These are phyloP conservation scores for Acanthoscelides obtectus DNA, from an alignment of 2,888 invertebrate species.

Conservation along the genomic window DNA sequence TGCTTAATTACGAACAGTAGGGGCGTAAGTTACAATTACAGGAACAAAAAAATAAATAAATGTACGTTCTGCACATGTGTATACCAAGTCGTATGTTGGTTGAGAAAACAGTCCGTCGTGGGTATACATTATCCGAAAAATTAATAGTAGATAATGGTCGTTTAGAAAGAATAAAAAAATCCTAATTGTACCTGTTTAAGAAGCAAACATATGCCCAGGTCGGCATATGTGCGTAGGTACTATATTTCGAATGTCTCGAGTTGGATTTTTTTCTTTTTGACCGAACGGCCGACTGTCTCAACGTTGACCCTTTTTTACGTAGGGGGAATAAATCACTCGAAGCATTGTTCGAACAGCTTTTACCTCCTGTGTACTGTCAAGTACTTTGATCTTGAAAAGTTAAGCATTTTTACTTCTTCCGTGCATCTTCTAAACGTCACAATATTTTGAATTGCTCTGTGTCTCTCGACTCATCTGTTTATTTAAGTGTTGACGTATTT, in stretches of 20 bases:
- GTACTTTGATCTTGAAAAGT: neutral
- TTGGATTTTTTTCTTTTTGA: neutral
- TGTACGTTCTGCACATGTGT: neutral
- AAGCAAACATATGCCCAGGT: slow-evolving; percentile 30
- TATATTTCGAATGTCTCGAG: slow-evolving; percentile 8
- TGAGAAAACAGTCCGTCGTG: slow-evolving; percentile 2
- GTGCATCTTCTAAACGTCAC: too few relatives aligned
- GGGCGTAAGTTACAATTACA: neutral
- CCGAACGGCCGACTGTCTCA: neutral
- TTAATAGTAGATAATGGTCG: slow-evolving; percentile 24
- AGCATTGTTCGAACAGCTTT: neutral
- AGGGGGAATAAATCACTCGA: neutral
- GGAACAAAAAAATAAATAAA: neutral
- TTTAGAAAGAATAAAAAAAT: slow-evolving; percentile 23
- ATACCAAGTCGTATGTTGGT: neutral
- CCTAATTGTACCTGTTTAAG: slow-evolving; percentile 19
- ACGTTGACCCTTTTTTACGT: neutral
- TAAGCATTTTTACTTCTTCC: neutral
- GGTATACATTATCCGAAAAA: slow-evolving; percentile 19
- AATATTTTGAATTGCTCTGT: too few relatives aligned
- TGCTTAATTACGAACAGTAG: neutral
- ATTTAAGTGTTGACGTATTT: too few relatives aligned
- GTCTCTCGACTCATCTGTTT: too few relatives aligned
- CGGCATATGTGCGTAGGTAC: slow-evolving; percentile 35
- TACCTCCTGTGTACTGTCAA: neutral